A percentile compares a stretch with the other conserved stretches of the same genome.
These are phyloP conservation scores for Heliconius congener DNA, from an alignment of 1,140 invertebrate genomes.

Conservation along the genomic window DNA sequence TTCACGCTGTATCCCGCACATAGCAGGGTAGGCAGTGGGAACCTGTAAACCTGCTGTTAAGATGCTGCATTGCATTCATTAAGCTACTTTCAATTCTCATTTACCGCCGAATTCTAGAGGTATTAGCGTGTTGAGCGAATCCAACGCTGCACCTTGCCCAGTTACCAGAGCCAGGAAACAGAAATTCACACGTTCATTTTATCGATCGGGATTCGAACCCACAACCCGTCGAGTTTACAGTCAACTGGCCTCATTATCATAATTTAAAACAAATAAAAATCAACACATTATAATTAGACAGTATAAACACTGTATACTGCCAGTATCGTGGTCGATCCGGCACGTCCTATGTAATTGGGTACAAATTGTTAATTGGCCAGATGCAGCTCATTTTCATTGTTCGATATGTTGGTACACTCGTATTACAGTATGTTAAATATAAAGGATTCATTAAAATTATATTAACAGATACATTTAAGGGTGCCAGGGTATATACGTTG, in stretches of 20 bases:
- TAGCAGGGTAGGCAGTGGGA: too few relatives aligned
- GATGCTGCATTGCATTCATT: too few relatives aligned
- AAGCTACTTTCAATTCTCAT: too few relatives aligned
- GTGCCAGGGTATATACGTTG: background rate
- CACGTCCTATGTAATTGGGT: slow-evolving; percentile 17
- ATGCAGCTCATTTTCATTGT: slow-evolving; percentile 16
- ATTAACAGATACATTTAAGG: background rate
- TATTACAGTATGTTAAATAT: background rate
- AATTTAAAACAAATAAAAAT: slow-evolving; percentile 8
- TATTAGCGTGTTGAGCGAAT: too few relatives aligned
- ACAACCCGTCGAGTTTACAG: too few relatives aligned
- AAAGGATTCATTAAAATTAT: slow-evolving; percentile 4
- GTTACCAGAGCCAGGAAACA: too few relatives aligned
- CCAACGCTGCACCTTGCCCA: too few relatives aligned
- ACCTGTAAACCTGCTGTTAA: too few relatives aligned
- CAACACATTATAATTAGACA: background rate
- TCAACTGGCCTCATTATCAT: background rate
- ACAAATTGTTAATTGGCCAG: slow-evolving; percentile 19
- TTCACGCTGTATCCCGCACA: too few relatives aligned
- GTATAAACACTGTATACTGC: slow-evolving; percentile 2
- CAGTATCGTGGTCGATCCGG: slow-evolving; percentile 7
- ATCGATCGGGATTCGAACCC: too few relatives aligned
- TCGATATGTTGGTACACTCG: background rate
- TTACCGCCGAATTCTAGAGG: too few relatives aligned
- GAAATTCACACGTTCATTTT: background rate